A percentile compares a stretch with the other conserved stretches of the same genome.
phyloP scores from a whole-genome alignment of 2,113 vertebrate species.

The Miniopterus natalensis region DNA sequence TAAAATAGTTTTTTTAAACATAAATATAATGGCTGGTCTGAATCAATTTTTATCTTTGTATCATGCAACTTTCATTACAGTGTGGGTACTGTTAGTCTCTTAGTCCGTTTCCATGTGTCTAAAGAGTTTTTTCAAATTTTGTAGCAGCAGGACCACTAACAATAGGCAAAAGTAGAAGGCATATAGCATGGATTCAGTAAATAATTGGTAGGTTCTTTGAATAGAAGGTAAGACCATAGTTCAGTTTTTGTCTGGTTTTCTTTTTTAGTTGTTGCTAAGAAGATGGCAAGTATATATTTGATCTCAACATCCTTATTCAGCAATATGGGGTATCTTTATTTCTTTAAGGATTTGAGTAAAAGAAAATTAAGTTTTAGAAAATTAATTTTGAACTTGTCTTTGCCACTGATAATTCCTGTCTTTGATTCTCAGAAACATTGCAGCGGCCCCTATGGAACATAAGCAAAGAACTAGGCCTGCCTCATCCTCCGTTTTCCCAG shows the following conservation, averaged over 20 bases:
- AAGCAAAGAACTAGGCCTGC: constrained; percentile 80
- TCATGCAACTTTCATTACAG: neutral
- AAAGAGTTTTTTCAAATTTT: constrained; percentile 34
- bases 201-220: constrained; percentile 11
- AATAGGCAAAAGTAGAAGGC: neutral
- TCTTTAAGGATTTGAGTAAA: constrained; percentile 51
- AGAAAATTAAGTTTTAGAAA: constrained; percentile 42
- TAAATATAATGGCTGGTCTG: neutral
- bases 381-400: constrained; percentile 11
- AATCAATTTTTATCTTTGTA: neutral
- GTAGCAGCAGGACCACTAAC: neutral
- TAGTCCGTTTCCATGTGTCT: neutral
- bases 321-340: constrained; percentile 2
- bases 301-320: neutral
- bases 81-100: neutral
- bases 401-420: constrained; percentile 11
- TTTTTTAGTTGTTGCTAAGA: neutral
- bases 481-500: constrained; percentile 78
- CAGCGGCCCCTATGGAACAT: constrained; percentile 86
- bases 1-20: constrained; percentile 42
- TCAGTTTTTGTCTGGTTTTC: neutral
- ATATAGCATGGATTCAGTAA: neutral
- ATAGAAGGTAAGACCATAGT: neutral
- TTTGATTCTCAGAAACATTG: constrained; percentile 84
- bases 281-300: neutral